Evolutionary conservation across 2,113 vertebrate species (phyloP), one percentile per base, ranked within the genome.

Genomic region (Barbus barbus): DNA sequence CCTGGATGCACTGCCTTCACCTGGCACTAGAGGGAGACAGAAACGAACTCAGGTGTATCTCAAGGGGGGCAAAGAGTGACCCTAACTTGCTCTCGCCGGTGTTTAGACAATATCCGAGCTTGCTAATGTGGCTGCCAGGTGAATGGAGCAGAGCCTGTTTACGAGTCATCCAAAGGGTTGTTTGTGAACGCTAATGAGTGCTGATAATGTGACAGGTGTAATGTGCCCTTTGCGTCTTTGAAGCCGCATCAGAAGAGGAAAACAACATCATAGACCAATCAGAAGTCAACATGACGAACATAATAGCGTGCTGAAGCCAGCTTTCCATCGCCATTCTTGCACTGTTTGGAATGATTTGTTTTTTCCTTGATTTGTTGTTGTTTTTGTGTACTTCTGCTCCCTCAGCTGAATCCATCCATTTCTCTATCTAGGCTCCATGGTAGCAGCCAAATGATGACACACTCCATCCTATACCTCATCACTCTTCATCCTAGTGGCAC

Each of bases 321-420:
- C 58, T 83, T 84, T 84, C 78, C 65, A n/a, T 12, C 14, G 14
- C 26, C n/a, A 16, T 38, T 79, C 67, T 78, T 56, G 24, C 65
- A 73, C 53, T 77, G 73, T 63, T 82, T 71, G 75, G 24, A 58
- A 56, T 9, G 13, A 44, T 48, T 24, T 83, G 83, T 86, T 86
- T 86, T 83, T 83, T 76, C 83, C 86, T 81, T 58, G 22, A 18
- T 36, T 44, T 67, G 56, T 80, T 87, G 65, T 69, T 81, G 75
- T 80, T 74, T 85, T 76, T 78, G 24, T 46, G 51, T 8, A 56
- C 51, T 56, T 56, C 18, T 56, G 31, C 58, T 78, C 31, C 18
- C 13, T 74, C 60, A 24, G 71, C 61, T 63, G 28, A 60, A 12
- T 53, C 24, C 38, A 3, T 77, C 22, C 67, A n/a, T 46, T 69